Conservation (phyloP, 2,797 vertebrate genomes). For the Chelidonichthys spinosus region DNA sequence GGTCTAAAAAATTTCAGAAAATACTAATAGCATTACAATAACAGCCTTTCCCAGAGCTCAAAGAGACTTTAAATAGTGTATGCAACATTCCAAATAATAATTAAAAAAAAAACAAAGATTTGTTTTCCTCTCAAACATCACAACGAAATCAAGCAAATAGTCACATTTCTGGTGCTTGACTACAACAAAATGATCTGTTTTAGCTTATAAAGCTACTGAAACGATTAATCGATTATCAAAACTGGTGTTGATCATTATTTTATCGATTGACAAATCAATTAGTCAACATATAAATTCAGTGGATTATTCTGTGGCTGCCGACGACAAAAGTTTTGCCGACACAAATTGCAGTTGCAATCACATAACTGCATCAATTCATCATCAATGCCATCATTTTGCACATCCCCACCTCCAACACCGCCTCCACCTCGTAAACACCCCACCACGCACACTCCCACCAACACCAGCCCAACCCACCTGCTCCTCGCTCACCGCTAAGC, state of each 20-base stretch:
- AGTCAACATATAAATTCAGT: background rate
- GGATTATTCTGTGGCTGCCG: conserved; percentile 11
- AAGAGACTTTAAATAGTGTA: background rate
- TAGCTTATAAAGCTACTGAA: background rate
- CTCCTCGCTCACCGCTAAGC: conserved; percentile 76
- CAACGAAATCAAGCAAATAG: background rate
- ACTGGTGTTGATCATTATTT: background rate
- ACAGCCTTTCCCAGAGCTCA: background rate
- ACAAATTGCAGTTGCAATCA: conserved; percentile 55
- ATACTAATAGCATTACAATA: background rate
- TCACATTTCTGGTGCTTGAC: conserved; percentile 2
- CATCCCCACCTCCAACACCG: conserved; percentile 54
- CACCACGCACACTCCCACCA: conserved; percentile 40
- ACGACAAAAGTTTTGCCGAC: conserved; percentile 30
- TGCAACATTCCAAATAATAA: background rate
- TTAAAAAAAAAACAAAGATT: background rate
- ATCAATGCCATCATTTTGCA: conserved; percentile 84
- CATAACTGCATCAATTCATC: conserved; percentile 83
- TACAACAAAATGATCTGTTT: background rate
- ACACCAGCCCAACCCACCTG: conserved; percentile 70
- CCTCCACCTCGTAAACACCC: conserved; percentile 50
- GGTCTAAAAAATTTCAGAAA: background rate
- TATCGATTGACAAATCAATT: background rate
- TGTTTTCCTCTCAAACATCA: background rate
- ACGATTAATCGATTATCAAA: background rate